Percentiles rank a stretch among this genome's conserved stretches.
phyloP scores from a whole-genome alignment of 2,888 invertebrate species.

The Branchellion lobata region DNA sequence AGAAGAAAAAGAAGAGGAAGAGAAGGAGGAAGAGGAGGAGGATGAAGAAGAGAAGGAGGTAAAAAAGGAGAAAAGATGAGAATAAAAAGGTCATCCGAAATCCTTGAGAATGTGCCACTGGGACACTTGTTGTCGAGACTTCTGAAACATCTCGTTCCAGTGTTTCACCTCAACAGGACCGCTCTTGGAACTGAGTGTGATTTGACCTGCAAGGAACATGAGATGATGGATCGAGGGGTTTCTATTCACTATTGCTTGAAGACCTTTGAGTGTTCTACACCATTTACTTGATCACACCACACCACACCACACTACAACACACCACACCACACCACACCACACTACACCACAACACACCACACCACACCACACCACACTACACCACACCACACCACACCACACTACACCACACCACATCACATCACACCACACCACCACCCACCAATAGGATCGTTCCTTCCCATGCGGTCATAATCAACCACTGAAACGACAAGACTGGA shows the following conservation, averaged over 20 bases:
- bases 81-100: conserved; percentile 51
- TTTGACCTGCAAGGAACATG: conserved; percentile 64
- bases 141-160: conserved; percentile 97
- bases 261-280: no score
- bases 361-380: not conserved
- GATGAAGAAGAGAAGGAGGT: no score
- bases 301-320: no score
- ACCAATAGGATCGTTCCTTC: conserved; percentile 83
- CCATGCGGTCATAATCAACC: conserved; percentile 96
- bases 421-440: not conserved
- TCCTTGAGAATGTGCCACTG: conserved; percentile 92
- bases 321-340: no score
- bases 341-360: no score
- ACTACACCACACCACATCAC: not conserved
- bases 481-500: conserved; percentile 90
- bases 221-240: no score
- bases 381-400: not conserved
- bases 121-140: conserved; percentile 89
- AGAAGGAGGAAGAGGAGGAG: no score
- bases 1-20: no score
- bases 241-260: no score
- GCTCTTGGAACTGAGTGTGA: conserved; percentile 67
- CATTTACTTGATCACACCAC: no score
- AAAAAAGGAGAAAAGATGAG: no score
- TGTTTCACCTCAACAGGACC: conserved; percentile 94